These are phyloP conservation scores for Phylloscopus trochilus DNA, from an alignment of 2,113 vertebrate species.

Conservation along the genomic window DNA sequence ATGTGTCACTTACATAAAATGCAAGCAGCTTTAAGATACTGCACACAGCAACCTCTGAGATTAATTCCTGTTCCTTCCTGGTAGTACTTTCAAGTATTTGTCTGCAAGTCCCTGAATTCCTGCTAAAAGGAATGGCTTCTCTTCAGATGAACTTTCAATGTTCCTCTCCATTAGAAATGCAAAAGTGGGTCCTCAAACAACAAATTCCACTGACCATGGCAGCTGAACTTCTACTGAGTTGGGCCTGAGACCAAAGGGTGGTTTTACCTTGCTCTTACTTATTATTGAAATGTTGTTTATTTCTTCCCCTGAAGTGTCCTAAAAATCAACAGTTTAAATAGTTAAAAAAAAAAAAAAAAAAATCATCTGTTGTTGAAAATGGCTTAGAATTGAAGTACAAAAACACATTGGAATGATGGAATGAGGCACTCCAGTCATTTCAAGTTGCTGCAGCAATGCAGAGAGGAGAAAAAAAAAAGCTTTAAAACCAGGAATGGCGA, in stretches of 20 bases:
- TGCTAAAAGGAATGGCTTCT: not conserved
- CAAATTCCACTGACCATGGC: not conserved
- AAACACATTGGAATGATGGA: not conserved
- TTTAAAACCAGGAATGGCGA: not conserved
- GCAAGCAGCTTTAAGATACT: not conserved
- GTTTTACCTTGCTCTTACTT: not conserved
- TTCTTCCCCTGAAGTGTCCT: not conserved
- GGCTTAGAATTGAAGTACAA: not conserved
- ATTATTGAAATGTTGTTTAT: not conserved
- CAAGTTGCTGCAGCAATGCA: conserved; percentile 14
- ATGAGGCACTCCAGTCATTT: not conserved
- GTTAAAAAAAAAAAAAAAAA: not conserved
- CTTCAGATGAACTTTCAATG: not conserved
- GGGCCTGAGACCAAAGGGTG: not conserved
- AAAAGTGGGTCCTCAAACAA: not conserved
- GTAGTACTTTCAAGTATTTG: not conserved
- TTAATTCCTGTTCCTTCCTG: not conserved
- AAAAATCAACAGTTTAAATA: not conserved
- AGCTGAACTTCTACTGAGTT: not conserved
- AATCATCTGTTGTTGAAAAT: not conserved
- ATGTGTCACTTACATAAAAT: not conserved
- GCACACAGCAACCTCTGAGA: not conserved
- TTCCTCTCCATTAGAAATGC: not conserved
- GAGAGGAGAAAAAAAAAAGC: not conserved
- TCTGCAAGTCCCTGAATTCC: not conserved